Percentiles rank a stretch among this genome's conserved stretches.
Evolutionary conservation across 2,888 invertebrate genomes (phyloP).

Genomic region (Poecilus cupreus): DNA sequence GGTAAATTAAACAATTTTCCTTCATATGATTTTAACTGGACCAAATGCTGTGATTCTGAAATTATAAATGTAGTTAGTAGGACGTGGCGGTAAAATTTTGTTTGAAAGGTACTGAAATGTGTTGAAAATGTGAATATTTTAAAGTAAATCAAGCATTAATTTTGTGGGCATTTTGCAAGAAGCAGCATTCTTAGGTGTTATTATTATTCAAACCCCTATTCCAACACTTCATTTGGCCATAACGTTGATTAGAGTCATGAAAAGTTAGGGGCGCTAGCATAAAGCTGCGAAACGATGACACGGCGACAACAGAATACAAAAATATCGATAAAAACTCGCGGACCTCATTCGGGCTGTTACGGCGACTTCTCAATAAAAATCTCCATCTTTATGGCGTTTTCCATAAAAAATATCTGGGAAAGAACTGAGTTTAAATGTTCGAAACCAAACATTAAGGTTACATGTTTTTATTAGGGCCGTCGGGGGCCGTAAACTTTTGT

Average conservation of each 20-base stretch:
- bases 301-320: slow-evolving; percentile 32
- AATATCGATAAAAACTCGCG: slow-evolving; percentile 39
- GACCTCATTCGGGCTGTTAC: slow-evolving; percentile 13
- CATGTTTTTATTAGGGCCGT: slow-evolving; percentile 41
- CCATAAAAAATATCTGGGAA: slow-evolving; percentile 49
- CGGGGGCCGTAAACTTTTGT: slow-evolving; percentile 15
- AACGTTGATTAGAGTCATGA: slow-evolving; percentile 33
- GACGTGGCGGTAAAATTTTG: too few relatives aligned
- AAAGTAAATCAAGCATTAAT: neutral
- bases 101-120: too few relatives aligned
- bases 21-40: too few relatives aligned
- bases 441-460: slow-evolving; percentile 41
- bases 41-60: too few relatives aligned
- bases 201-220: slow-evolving; percentile 23
- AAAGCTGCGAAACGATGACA: slow-evolving; percentile 25
- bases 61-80: too few relatives aligned
- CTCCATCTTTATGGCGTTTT: slow-evolving; percentile 45
- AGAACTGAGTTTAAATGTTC: slow-evolving; percentile 40
- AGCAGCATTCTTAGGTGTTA: neutral
- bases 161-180: neutral
- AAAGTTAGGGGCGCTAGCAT: slow-evolving; percentile 2
- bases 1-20: too few relatives aligned
- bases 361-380: slow-evolving; percentile 48
- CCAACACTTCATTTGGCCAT: slow-evolving; percentile 12
- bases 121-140: too few relatives aligned